A percentile compares a stretch with the other conserved stretches of the same genome.
Conservation (phyloP, 2,888 invertebrate genomes). For the Hydriomena furcata region DNA sequence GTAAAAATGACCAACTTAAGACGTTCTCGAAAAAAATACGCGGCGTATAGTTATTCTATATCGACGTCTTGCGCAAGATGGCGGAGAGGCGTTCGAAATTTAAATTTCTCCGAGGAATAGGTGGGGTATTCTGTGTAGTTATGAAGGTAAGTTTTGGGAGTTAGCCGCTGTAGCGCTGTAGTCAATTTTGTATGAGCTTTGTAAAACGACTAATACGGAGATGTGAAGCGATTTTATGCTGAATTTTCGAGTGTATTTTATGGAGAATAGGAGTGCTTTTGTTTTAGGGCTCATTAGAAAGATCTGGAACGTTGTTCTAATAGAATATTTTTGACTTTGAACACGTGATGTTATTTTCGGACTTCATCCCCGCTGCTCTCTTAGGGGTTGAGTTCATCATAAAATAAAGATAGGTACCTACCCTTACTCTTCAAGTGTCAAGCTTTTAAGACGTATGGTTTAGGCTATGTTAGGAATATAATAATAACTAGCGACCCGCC, state of each 20-base stretch:
- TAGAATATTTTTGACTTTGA: too few species aligned
- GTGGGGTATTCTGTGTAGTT: slow-evolving; percentile 63
- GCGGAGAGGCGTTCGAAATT: slow-evolving; percentile 80
- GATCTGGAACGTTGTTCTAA: slow-evolving; percentile 17
- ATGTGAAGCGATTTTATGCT: slow-evolving; percentile 33
- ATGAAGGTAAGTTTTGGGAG: slow-evolving; percentile 34
- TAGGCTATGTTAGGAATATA: too few species aligned
- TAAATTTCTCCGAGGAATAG: slow-evolving; percentile 80
- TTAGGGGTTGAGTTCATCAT: too few species aligned
- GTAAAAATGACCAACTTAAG: slow-evolving; percentile 79
- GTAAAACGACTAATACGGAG: slow-evolving; percentile 45
- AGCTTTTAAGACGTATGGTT: too few species aligned
- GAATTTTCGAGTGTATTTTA: slow-evolving; percentile 20
- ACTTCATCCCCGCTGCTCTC: too few species aligned
- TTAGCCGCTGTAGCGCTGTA: slow-evolving; percentile 57
- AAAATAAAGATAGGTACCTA: too few species aligned
- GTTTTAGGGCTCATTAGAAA: slow-evolving; percentile 27
- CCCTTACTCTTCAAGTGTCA: too few species aligned
- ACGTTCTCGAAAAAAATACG: slow-evolving; percentile 78
- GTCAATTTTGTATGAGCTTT: slow-evolving; percentile 46
- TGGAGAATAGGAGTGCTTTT: slow-evolving; percentile 27
- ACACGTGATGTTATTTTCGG: too few species aligned
- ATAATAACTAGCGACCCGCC: too few species aligned
- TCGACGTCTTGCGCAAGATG: slow-evolving; percentile 82
- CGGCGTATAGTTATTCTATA: slow-evolving; percentile 77